Base-by-base conservation (phyloP, 2,797 vertebrate genomes). In the Otolemur crassicaudatus region DNA sequence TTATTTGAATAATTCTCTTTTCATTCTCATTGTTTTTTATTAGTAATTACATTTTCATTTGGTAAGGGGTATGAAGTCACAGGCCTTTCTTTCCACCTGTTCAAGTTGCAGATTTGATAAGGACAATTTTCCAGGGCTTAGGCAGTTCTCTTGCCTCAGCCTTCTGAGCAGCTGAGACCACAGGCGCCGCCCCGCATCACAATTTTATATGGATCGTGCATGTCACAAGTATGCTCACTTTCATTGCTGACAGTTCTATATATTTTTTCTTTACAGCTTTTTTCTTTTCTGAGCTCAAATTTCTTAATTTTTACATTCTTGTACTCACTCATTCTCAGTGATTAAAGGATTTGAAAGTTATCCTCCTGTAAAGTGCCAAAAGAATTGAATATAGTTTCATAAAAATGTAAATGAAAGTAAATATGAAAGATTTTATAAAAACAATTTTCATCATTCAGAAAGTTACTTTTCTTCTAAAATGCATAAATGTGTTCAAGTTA, bases 401-500 rank as follows among this genome's bases (percentile, higher is more conserved):
- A 92, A 72, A 97, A 95, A 67, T 95, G 23, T 3, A 91, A 84
- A 70, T 86, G n/a, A 65, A 93, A 87, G 1, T 60, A 85, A 79
- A 60, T 40, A 27, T 75, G 65, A 90, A 83, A 81, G 29, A 70
- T 49, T 79, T 94, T 60, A 77, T 63, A 53, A 82, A 77, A 87
- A 65, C 56, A 63, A 43, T n/a, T 46, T n/a, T 34, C 84, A 4
- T 76, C 46, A 77, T 79, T 40, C 73, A 76, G 49, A 29, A 58
- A 82, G 34, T 53, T 63, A 22, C 73, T 89, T 95, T 92, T 83
- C 65, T 70, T 76, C 14, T 65, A 90, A 94, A 89, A 58, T 61
- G 67, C 60, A 94, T 87, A 82, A 58, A n/a, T 60, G 3, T 73
- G 2, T 84, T 84, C 67, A 86, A 75, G 58, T 76, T 70, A 90